A percentile compares a stretch with the other conserved stretches of the same genome.
Evolutionary conservation across 2,888 invertebrate species (phyloP).

Genomic region (Lutraria lutraria): DNA sequence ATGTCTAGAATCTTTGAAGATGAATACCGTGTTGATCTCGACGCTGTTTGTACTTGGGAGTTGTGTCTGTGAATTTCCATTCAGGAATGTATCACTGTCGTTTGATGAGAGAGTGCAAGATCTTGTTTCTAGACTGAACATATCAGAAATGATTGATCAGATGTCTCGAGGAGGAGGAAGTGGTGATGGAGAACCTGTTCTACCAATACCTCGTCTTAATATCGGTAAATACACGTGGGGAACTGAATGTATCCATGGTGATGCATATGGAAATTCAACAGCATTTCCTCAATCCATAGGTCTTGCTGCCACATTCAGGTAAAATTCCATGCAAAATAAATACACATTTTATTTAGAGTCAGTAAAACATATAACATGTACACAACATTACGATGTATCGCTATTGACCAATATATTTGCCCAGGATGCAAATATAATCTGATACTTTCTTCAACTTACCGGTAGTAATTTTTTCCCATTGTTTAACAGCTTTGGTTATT

Average conservation of each 20-base stretch:
- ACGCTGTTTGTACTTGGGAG: background rate
- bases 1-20: background rate
- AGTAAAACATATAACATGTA: too few relatives aligned
- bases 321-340: slow-evolving; percentile 15
- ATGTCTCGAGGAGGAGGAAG: slow-evolving; percentile 73
- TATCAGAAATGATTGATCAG: slow-evolving; percentile 77
- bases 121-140: slow-evolving; percentile 76
- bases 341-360: too few relatives aligned
- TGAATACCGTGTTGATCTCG: background rate
- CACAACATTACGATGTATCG: too few relatives aligned
- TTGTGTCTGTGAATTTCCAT: slow-evolving; percentile 70
- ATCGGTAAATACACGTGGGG: slow-evolving; percentile 80
- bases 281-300: slow-evolving; percentile 81
- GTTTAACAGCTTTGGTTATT: too few relatives aligned
- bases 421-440: too few relatives aligned
- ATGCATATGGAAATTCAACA: slow-evolving; percentile 77
- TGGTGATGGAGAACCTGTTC: slow-evolving; percentile 71
- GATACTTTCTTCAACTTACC: too few relatives aligned
- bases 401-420: too few relatives aligned
- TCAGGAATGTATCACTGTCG: slow-evolving; percentile 79
- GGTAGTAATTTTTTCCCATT: too few relatives aligned
- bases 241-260: slow-evolving; percentile 82
- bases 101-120: slow-evolving; percentile 79
- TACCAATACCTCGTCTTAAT: slow-evolving; percentile 77
- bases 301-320: slow-evolving; percentile 81